phyloP scores from a whole-genome alignment of 2,797 vertebrate genomes.

The Schizothorax lantsangensis region DNA sequence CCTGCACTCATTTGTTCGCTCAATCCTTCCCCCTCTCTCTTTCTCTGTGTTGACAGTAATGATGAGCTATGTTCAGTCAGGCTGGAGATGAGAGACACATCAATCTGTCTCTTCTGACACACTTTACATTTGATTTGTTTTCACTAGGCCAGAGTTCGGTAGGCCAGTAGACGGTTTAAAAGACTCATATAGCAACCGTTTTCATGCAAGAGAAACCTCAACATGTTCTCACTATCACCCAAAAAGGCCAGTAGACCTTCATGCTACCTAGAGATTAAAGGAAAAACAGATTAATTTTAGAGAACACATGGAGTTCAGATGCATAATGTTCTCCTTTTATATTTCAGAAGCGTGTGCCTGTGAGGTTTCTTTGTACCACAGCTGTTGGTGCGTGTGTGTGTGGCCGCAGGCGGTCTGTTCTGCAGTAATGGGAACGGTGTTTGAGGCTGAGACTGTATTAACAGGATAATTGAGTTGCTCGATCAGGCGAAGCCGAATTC shows the following conservation, averaged over 20 bases:
- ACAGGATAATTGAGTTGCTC: constrained; percentile 82
- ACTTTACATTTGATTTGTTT: constrained; percentile 63
- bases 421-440: constrained; percentile 68
- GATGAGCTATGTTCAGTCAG: constrained; percentile 65
- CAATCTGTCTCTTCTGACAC: constrained; percentile 61
- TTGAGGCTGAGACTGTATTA: constrained; percentile 73
- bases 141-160: constrained; percentile 44
- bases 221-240: background rate
- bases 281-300: background rate
- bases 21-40: constrained; percentile 9
- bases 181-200: background rate
- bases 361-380: constrained; percentile 26
- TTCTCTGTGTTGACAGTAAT: constrained; percentile 59
- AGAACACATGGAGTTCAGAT: background rate
- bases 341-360: constrained; percentile 28
- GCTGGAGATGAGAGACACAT: constrained; percentile 63
- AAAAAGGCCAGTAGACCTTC: background rate
- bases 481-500: constrained; percentile 75
- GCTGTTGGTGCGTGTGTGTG: constrained; percentile 47
- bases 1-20: constrained; percentile 24
- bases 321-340: constrained; percentile 18
- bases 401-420: constrained; percentile 63
- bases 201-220: constrained; percentile 13
- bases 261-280: constrained; percentile 1
- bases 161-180: background rate